These are phyloP conservation scores for Orius laevigatus DNA, from an alignment of 1,140 invertebrate genomes.

Conservation along the genomic window DNA sequence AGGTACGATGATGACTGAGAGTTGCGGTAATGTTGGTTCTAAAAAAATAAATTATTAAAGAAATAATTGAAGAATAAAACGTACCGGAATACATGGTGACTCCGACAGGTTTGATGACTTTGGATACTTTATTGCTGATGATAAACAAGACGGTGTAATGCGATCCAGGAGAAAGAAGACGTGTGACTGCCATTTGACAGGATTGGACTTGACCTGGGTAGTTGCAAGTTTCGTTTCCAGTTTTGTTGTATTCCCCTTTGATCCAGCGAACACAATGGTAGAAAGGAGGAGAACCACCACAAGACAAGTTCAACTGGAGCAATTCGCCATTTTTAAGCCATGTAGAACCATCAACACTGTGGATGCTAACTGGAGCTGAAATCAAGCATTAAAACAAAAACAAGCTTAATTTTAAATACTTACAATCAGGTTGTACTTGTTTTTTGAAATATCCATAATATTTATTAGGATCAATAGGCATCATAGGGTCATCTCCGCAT, in stretches of 20 bases:
- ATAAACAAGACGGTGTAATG: constrained; percentile 56
- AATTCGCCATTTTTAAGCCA: constrained; percentile 67
- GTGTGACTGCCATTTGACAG: constrained; percentile 19
- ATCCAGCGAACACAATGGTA: constrained; percentile 43
- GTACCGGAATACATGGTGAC: constrained; percentile 69
- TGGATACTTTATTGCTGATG: constrained; percentile 53
- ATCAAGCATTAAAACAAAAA: neutral
- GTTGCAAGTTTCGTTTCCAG: constrained; percentile 56
- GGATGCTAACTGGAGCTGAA: constrained; percentile 44
- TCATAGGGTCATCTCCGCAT: constrained; percentile 21
- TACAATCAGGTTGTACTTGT: constrained; percentile 18
- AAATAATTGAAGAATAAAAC: constrained; percentile 5
- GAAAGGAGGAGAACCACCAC: constrained; percentile 52
- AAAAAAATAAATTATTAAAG: constrained; percentile 24
- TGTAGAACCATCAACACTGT: constrained; percentile 49
- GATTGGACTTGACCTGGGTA: constrained; percentile 4
- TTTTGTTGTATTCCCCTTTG: constrained; percentile 52
- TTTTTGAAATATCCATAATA: constrained; percentile 53
- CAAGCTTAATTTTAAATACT: constrained; percentile 9
- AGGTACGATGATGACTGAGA: constrained; percentile 72
- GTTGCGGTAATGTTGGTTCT: constrained; percentile 55
- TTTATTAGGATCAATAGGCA: constrained; percentile 43
- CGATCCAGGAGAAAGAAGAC: constrained; percentile 43
- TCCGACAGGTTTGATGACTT: constrained; percentile 43
- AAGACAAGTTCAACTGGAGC: constrained; percentile 40